Evolutionary conservation across 2,888 invertebrate species (phyloP).

Genomic region (Ypsolopha sequella): DNA sequence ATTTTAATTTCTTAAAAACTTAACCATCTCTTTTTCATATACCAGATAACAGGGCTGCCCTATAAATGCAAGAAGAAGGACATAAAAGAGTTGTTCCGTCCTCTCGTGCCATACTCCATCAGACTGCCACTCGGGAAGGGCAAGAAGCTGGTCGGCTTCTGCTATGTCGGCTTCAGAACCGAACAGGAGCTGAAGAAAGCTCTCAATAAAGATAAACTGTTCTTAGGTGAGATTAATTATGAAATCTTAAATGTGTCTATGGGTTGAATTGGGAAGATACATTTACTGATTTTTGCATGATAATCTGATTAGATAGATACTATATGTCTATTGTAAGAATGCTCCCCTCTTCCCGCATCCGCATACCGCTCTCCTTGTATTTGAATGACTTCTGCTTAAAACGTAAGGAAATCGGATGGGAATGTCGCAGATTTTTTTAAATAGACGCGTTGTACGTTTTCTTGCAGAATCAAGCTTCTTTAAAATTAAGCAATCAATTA

Average conservation of each 20-base stretch:
- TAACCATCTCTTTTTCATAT: conserved; percentile 33
- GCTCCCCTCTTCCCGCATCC: background rate
- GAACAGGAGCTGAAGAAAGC: conserved; percentile 86
- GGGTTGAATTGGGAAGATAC: no score
- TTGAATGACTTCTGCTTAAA: no score
- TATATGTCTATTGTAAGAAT: background rate
- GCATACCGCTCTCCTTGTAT: no score
- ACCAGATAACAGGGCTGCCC: conserved; percentile 84
- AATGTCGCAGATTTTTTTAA: no score
- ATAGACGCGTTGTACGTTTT: no score
- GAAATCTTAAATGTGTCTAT: no score
- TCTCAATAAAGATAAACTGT: conserved; percentile 86
- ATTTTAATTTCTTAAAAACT: conserved; percentile 36
- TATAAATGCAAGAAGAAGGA: conserved; percentile 86
- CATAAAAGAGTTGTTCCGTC: conserved; percentile 87
- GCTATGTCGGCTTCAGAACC: conserved; percentile 90
- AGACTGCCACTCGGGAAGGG: conserved; percentile 76
- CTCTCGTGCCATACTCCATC: conserved; percentile 82
- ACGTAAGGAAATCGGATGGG: no score
- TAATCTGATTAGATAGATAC: background rate
- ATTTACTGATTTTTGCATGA: no score
- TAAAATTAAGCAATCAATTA: no score
- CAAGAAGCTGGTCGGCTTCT: conserved; percentile 82
- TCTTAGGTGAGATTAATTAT: conserved; percentile 74
- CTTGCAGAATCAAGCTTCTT: no score